Conservation (phyloP, 2,113 vertebrate species). For the Bostrychus sinensis region DNA sequence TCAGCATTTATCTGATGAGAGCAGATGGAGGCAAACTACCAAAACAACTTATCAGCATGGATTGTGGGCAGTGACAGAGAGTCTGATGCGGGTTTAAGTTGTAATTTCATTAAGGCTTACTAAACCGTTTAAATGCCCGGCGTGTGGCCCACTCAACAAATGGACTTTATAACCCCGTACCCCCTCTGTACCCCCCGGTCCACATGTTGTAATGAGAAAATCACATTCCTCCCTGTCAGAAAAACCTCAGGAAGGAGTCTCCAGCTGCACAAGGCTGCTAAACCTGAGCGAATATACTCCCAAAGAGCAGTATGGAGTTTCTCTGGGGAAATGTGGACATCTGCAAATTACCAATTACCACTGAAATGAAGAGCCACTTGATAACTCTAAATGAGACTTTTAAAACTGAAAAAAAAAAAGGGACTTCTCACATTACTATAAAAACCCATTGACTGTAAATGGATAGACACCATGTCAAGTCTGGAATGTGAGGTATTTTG, state of each 20-base stretch:
- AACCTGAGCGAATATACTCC: constrained; percentile 38
- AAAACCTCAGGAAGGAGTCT: constrained; percentile 41
- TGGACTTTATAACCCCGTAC: constrained; percentile 75
- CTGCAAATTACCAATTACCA: constrained; percentile 7
- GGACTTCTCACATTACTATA: neutral
- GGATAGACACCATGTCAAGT: constrained; percentile 9
- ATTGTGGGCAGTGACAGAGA: constrained; percentile 45
- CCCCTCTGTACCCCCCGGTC: constrained; percentile 63
- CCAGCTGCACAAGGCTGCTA: constrained; percentile 38
- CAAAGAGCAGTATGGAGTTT: constrained; percentile 15
- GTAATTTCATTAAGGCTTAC: constrained; percentile 72
- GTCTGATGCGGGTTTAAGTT: constrained; percentile 43
- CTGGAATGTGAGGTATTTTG: constrained; percentile 7
- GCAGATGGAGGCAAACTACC: constrained; percentile 24
- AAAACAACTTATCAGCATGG: constrained; percentile 24
- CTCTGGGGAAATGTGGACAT: constrained; percentile 3
- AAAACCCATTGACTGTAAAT: constrained; percentile 1
- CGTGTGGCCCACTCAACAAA: constrained; percentile 76
- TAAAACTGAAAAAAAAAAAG: neutral
- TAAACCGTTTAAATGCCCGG: constrained; percentile 72
- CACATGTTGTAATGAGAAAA: constrained; percentile 63
- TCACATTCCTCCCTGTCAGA: constrained; percentile 62
- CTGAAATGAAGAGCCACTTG: neutral
- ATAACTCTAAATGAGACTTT: neutral
- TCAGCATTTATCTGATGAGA: constrained; percentile 4